A percentile compares a stretch with the other conserved stretches of the same genome.
These are phyloP conservation scores for Styela plicata DNA, from an alignment of 23 tunicate genomes.

Conservation along the genomic window DNA sequence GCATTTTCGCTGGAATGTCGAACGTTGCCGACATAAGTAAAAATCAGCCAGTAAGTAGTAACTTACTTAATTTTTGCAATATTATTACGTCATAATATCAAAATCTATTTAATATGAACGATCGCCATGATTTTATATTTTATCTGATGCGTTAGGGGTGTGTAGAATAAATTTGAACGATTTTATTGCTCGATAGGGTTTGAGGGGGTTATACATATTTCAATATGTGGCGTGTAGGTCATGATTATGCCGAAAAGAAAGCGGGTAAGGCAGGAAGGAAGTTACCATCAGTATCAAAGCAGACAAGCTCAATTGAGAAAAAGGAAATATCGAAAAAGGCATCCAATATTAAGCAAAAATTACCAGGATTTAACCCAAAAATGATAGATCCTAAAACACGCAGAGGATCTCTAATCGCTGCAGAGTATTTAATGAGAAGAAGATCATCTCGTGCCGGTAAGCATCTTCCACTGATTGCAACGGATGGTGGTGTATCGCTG, in stretches of 20 bases:
- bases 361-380: not conserved
- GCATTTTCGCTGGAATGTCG: too few relatives aligned
- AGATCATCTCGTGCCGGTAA: conserved; percentile 22
- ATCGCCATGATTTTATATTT: too few relatives aligned
- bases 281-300: not conserved
- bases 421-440: conserved; percentile 37
- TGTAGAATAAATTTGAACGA: too few relatives aligned
- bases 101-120: too few relatives aligned
- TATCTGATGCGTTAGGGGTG: too few relatives aligned
- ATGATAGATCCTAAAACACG: conserved; percentile 12
- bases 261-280: not conserved
- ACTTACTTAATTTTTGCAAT: too few relatives aligned
- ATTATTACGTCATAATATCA: too few relatives aligned
- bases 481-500: conserved; percentile 12
- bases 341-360: not conserved
- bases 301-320: not conserved
- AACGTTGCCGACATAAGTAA: too few relatives aligned
- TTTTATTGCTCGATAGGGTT: not conserved
- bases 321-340: not conserved
- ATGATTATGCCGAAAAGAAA: conserved; percentile 20
- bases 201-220: not conserved
- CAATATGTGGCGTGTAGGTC: conserved; percentile 29
- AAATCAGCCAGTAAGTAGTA: too few relatives aligned
- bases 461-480: not conserved
- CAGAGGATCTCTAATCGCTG: conserved; percentile 41